Conservation (phyloP, 1,140 invertebrate genomes). For the Proales similis region DNA sequence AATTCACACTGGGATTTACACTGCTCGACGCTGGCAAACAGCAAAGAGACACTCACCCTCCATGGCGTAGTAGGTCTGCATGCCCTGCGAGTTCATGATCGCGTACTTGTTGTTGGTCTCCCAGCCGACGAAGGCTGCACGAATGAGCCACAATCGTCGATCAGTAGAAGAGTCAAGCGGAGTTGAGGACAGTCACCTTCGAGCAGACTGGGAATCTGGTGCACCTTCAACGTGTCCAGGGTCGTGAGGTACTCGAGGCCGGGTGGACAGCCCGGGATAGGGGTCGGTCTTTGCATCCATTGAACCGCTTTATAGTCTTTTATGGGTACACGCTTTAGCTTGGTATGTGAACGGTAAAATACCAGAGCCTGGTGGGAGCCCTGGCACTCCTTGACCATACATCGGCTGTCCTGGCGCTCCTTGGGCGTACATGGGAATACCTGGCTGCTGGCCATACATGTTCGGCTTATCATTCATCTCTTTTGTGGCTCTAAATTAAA, state of each 20-base stretch:
- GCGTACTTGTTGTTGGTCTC: slow-evolving; percentile 80
- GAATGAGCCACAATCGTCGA: slow-evolving; percentile 61
- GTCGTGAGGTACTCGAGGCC: slow-evolving; percentile 84
- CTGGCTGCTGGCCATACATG: no score
- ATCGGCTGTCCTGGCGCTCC: no score
- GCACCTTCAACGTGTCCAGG: slow-evolving; percentile 77
- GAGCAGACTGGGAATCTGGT: slow-evolving; percentile 75
- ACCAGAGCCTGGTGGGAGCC: no score
- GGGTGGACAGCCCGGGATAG: slow-evolving; percentile 68
- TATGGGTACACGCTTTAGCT: no score
- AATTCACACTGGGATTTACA: no score
- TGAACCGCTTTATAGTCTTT: neutral
- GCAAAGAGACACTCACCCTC: no score
- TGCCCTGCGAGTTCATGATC: slow-evolving; percentile 64
- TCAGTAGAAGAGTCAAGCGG: slow-evolving; percentile 76
- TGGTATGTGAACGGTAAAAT: no score
- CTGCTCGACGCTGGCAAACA: no score
- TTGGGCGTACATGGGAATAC: no score
- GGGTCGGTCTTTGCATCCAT: slow-evolving; percentile 70
- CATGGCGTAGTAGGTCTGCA: slow-evolving; percentile 72
- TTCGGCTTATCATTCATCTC: no score
- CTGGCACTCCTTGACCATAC: no score
- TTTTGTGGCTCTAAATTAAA: no score
- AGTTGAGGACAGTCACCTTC: slow-evolving; percentile 61
- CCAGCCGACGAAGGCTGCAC: slow-evolving; percentile 65